A percentile compares a stretch with the other conserved stretches of the same genome.
Evolutionary conservation across 2,888 invertebrate genomes (phyloP).

Genomic region (Drosophila phalerata): DNA sequence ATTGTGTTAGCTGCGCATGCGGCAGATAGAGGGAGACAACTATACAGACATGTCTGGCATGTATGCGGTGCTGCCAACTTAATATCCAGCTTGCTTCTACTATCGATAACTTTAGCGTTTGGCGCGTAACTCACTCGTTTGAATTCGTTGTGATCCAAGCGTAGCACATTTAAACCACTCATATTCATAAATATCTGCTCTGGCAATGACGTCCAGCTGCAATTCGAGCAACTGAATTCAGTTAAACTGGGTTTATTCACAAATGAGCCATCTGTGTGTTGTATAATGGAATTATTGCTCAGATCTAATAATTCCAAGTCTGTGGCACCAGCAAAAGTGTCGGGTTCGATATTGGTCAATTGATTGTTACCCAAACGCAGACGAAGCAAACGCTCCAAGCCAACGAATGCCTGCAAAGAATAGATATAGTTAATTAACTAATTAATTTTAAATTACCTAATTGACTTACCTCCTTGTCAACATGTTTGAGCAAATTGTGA

Average conservation of each 20-base stretch:
- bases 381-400: conserved; percentile 78
- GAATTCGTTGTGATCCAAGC: conserved; percentile 84
- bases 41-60: conserved; percentile 9
- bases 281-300: conserved; percentile 83
- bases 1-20: conserved; percentile 24
- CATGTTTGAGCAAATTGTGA: conserved; percentile 75
- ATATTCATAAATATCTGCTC: conserved; percentile 84
- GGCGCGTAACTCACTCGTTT: conserved; percentile 75
- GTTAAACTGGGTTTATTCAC: conserved; percentile 81
- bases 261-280: conserved; percentile 80
- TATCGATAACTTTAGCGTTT: conserved; percentile 44
- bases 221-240: conserved; percentile 83
- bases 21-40: conserved; percentile 52
- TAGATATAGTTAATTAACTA: background rate
- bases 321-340: conserved; percentile 81
- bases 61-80: conserved; percentile 51
- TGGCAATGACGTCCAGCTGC: conserved; percentile 83
- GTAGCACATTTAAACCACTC: conserved; percentile 80
- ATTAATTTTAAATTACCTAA: background rate
- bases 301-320: conserved; percentile 83
- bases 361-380: conserved; percentile 84
- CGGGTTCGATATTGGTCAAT: conserved; percentile 80
- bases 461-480: conserved; percentile 78
- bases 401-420: conserved; percentile 78
- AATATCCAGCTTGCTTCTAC: conserved; percentile 17